Evolutionary conservation across 1,140 invertebrate genomes (phyloP), one percentile per base, ranked within the genome.

Genomic region (Drosophila insularis): DNA sequence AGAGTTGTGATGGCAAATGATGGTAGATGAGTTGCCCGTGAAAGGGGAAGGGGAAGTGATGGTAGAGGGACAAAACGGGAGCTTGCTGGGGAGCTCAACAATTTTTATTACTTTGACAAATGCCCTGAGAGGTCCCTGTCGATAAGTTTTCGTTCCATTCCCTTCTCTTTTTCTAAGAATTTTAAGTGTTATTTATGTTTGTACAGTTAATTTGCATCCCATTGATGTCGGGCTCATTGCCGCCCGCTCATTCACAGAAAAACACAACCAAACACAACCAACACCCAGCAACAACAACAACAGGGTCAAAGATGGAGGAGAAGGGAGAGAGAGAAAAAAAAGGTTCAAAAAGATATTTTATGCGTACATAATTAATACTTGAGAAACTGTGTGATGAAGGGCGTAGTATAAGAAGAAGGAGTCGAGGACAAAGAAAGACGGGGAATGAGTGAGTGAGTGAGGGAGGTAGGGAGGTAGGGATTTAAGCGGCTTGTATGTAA

Each of bases 361-460:
- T 87, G 82, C 80, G 84, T 89, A 86, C 84, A 87, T 87, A 87
- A 87, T 87, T 87, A 87, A 87, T 87, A 87, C 82, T 86, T 76
- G 65, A 79, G 68, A 55, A 39, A 35, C 60, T 58, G 46, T 17
- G 39, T 23, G 23, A 43, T n/a, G 17, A 50, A 50, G 43, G 43
- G 43, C 43, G 6, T 50, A 50, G 43, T 10, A 50, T 50, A 50
- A 21, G 43, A 6, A 50, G 43, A 6, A 50, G 43, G 43, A 50
- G 19, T 10, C 43, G 43, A 50, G 17, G 17, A 50, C 43, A 46
- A 46, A 46, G 43, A 14, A 13, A 46, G 8, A 35, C 8, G 19
- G 17, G 46, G 66, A 31, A 54, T 27, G 0, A 27, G 27, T 5
- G 27, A 43, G 13, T 32, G 55, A 5, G 31, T 13, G 17, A 31